Percentiles rank a stretch among this genome's conserved stretches.
These are phyloP conservation scores for Oryzias javanicus DNA, from an alignment of 2,113 vertebrate genomes.

Conservation along the genomic window DNA sequence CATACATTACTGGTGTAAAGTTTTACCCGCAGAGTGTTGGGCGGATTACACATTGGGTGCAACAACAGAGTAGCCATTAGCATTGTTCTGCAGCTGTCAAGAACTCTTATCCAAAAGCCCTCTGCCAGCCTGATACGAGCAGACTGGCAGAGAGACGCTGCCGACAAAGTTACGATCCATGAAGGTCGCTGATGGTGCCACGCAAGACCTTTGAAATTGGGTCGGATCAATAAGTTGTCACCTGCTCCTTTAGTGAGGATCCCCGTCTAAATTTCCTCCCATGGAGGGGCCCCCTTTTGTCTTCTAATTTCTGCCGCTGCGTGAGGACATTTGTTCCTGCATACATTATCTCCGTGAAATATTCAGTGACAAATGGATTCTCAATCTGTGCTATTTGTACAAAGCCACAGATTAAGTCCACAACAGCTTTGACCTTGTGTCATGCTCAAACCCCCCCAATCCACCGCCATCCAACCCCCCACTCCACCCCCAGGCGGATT, in stretches of 20 bases:
- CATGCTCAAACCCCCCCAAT: conserved; percentile 5
- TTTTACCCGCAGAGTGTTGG: conserved; percentile 65
- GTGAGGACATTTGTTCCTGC: conserved; percentile 31
- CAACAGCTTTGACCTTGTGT: conserved; percentile 66
- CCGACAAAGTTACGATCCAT: conserved; percentile 62
- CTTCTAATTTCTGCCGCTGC: conserved; percentile 16
- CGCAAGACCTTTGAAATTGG: conserved; percentile 64
- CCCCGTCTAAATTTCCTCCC: conserved; percentile 33
- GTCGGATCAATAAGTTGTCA: conserved; percentile 67
- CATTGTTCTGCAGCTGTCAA: conserved; percentile 67
- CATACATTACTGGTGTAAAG: conserved; percentile 74
- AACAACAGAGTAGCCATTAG: conserved; percentile 65
- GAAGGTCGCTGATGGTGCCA: conserved; percentile 67
- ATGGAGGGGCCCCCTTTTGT: conserved; percentile 14
- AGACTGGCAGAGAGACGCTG: conserved; percentile 51
- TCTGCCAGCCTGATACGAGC: conserved; percentile 44
- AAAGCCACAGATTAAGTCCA: conserved; percentile 55
- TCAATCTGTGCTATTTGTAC: conserved; percentile 53
- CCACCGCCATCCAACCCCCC: no score
- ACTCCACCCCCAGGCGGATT: conserved; percentile 1
- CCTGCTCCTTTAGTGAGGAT: conserved; percentile 52
- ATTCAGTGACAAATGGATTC: conserved; percentile 67
- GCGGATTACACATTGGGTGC: conserved; percentile 68
- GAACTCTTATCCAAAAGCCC: conserved; percentile 62
- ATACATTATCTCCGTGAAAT: conserved; percentile 57